Conservation (phyloP, 2,797 vertebrate genomes). For the Poeciliopsis paucimaculata region DNA sequence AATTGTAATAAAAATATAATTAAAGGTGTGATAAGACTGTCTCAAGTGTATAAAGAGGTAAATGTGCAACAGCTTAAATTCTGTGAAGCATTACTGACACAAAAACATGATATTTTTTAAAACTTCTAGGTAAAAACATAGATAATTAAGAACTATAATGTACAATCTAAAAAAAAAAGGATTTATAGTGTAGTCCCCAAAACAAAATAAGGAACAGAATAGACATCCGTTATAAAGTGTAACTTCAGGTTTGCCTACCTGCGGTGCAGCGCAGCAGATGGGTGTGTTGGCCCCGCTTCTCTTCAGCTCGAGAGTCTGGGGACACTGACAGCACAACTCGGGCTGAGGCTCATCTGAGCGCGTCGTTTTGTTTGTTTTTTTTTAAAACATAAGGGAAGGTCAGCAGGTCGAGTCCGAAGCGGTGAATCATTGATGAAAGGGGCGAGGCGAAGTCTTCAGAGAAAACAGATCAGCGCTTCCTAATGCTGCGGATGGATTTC, state of each 20-base stretch:
- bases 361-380: neutral
- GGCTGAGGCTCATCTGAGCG: constrained; percentile 26
- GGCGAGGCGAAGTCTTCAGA: constrained; percentile 32
- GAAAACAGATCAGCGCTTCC: neutral
- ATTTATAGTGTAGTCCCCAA: neutral
- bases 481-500: constrained; percentile 16
- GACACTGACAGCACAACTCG: neutral
- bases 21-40: neutral
- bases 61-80: neutral
- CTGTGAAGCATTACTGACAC: neutral
- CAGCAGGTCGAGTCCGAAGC: constrained; percentile 28
- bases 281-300: neutral
- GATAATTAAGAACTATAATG: neutral
- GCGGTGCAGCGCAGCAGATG: constrained; percentile 10
- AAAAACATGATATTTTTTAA: too few species aligned
- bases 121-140: neutral
- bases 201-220: neutral
- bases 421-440: constrained; percentile 70
- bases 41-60: neutral
- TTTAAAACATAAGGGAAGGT: constrained; percentile 32
- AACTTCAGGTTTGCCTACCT: constrained; percentile 45
- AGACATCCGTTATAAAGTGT: neutral
- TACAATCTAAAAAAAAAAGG: too few species aligned
- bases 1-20: neutral
- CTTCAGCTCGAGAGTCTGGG: constrained; percentile 9